Conservation (phyloP, 2,797 vertebrate genomes). For the Catharus ustulatus region DNA sequence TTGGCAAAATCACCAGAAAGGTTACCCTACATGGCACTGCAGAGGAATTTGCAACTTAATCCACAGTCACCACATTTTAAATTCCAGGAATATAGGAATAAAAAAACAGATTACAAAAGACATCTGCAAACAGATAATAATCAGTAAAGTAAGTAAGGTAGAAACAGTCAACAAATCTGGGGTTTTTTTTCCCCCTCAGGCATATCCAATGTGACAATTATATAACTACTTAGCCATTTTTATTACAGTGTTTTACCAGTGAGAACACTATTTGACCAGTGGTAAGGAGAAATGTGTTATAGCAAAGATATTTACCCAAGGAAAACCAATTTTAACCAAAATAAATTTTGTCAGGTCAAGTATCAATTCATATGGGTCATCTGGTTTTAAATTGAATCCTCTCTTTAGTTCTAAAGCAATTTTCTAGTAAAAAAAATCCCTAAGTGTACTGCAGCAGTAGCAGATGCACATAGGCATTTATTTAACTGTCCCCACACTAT, state of each 20-base stretch:
- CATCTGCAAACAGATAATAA: not conserved
- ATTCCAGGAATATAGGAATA: not conserved
- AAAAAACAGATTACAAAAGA: not conserved
- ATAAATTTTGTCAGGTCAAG: not conserved
- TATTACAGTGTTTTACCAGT: not conserved
- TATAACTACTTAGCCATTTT: not conserved
- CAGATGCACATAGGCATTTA: not conserved
- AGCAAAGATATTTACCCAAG: not conserved
- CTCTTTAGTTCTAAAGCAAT: not conserved
- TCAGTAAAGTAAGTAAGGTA: not conserved
- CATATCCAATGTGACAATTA: not conserved
- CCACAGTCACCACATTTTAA: not conserved
- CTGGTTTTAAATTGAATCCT: not conserved
- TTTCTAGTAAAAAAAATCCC: not conserved
- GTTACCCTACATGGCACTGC: not conserved
- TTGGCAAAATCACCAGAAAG: not conserved
- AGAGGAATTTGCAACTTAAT: not conserved
- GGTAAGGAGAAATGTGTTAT: not conserved
- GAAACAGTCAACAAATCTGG: not conserved
- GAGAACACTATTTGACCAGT: not conserved
- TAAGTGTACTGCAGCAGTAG: not conserved
- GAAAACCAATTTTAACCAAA: not conserved
- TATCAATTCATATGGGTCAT: not conserved
- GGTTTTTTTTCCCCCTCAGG: not conserved
- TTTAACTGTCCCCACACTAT: not conserved